Conservation (phyloP, 2,797 vertebrate species). For the Hapalemur alaotrensis region DNA sequence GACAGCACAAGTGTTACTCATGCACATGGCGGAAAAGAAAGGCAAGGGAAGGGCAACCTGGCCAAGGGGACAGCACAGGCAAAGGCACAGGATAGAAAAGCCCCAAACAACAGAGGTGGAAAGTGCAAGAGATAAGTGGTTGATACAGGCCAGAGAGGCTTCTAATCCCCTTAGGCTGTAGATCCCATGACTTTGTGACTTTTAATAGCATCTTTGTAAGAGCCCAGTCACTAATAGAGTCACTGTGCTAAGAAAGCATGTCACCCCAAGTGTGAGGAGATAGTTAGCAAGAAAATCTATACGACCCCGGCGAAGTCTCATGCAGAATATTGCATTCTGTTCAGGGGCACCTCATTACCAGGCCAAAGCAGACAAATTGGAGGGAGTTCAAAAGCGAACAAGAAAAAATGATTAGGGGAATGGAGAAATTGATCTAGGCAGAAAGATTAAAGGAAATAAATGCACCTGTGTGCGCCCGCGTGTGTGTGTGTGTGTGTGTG, state of each 20-base stretch:
- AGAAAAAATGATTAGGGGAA: constrained; percentile 61
- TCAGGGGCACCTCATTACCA: not conserved
- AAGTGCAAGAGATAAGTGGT: accelerated
- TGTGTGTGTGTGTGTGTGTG: not conserved
- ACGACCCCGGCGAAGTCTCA: constrained; percentile 17
- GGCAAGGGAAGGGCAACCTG: not conserved
- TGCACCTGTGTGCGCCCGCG: not conserved
- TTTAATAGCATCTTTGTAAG: constrained; percentile 3
- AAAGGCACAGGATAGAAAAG: accelerated
- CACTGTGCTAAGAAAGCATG: constrained; percentile 27
- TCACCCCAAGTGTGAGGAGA: constrained; percentile 58
- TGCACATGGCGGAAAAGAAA: accelerated
- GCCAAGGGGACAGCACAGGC: not conserved
- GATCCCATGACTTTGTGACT: not conserved
- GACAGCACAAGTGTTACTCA: not conserved
- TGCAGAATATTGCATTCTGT: constrained; percentile 61
- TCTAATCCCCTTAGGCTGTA: not conserved
- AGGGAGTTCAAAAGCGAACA: constrained; percentile 53
- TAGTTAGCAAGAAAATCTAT: constrained; percentile 76
- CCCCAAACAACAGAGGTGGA: not conserved
- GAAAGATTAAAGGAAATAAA: constrained; percentile 52
- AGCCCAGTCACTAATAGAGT: constrained; percentile 51
- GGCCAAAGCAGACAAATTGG: constrained; percentile 37
- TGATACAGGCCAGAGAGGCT: not conserved
- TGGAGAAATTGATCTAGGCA: constrained; percentile 61